Base-by-base conservation (phyloP, 2,888 invertebrate species). In the Yponomeuta sedellus region DNA sequence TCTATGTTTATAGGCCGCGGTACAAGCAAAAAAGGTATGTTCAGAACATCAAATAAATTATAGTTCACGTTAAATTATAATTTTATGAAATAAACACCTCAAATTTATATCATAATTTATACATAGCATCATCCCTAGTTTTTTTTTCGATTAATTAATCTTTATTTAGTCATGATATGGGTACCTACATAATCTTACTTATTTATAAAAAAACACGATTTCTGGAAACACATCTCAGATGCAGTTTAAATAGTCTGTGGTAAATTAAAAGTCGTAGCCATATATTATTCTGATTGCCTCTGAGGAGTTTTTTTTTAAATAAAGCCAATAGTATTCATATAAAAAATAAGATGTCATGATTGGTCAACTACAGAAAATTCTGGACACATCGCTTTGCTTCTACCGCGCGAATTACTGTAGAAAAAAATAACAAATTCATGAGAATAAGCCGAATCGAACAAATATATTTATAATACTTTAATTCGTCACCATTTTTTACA, bases 401-500 rank as follows among this genome's bases (percentile, higher is more conserved):
- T 57, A 56, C 19, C 20, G 57, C n/a, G 20, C 28, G 34, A 12
- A 25, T 16, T 28, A 10, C 34, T 25, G 28, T 12, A 16, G 6
- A 1, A 12, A 25, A 25, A 25, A 61, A 28, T 28, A 61, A 28
- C 22, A 61, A 61, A 20, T 61, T 1, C 22, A 22, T 19, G 19
- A 19, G 57, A 25, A 25, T 61, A 28, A 34, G 61, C 61, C 61
- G 16, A 61, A 28, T 61, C 3, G 28, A 61, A 61, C 28, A 28
- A 34, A 61, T 61, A 25, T 25, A 28, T n/a, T 25, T 61, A 25
- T 61, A 61, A 61, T 61, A 61, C 61, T 61, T 25, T 19, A 19
- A 34, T 8, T 57, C n/a, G 20, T n/a, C 19, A 57, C 19, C n/a
- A n/a, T 10, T 57, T 3, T 12, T 34, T 5, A 28, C 34, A 34